Evolutionary conservation across 2,797 vertebrate genomes (phyloP).

Genomic region (Phoeniculus purpureus): DNA sequence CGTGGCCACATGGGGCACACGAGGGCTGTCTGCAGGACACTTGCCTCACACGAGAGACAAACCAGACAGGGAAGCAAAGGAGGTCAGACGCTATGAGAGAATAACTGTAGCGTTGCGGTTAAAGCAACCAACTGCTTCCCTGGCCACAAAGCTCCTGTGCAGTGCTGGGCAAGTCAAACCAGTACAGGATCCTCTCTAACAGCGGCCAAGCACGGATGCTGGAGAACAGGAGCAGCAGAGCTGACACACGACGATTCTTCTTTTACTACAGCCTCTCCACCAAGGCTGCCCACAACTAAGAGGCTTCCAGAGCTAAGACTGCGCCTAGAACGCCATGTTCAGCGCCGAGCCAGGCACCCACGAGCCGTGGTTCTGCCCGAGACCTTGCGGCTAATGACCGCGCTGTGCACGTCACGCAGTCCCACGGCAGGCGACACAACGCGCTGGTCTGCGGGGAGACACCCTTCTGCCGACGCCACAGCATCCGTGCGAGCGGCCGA

Average conservation of each 20-base stretch:
- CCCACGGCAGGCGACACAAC: background rate
- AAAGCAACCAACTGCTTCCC: slow-evolving; percentile 7
- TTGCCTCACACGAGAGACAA: background rate
- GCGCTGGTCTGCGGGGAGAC: background rate
- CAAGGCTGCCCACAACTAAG: background rate
- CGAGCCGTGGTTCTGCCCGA: background rate
- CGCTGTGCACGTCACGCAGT: background rate
- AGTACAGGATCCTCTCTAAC: background rate
- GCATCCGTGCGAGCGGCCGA: too few relatives aligned
- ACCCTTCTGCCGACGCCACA: too few relatives aligned
- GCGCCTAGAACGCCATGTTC: background rate
- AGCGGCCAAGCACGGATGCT: background rate
- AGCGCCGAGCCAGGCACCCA: background rate
- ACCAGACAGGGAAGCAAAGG: background rate
- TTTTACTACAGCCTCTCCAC: background rate
- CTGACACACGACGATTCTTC: background rate
- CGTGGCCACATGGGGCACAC: background rate
- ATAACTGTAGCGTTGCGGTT: background rate
- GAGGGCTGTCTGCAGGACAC: background rate
- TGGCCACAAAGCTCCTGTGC: slow-evolving; percentile 9
- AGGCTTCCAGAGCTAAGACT: background rate
- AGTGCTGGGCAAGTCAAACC: background rate
- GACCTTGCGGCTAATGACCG: background rate
- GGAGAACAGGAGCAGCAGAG: background rate
- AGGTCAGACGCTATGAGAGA: slow-evolving; percentile 21